phyloP scores from a whole-genome alignment of 1,140 invertebrate genomes.

The Elysia chlorotica region DNA sequence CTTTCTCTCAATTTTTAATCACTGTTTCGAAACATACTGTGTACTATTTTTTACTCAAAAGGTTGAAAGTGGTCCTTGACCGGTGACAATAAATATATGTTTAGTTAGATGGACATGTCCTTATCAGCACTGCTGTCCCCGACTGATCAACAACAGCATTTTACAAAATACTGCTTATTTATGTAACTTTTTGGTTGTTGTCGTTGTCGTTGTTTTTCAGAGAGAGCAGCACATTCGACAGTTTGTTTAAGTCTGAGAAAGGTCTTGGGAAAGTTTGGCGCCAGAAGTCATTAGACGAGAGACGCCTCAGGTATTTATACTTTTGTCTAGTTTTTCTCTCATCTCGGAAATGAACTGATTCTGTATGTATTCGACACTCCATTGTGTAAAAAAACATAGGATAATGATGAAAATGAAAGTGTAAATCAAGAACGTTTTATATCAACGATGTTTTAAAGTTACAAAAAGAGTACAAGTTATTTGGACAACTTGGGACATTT shows the following conservation, averaged over 20 bases:
- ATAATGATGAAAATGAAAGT: background rate
- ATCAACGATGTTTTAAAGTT: background rate
- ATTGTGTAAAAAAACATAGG: background rate
- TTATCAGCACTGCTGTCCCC: background rate
- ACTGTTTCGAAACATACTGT: too few species aligned
- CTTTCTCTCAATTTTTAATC: too few species aligned
- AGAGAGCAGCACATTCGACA: slow-evolving; percentile 24
- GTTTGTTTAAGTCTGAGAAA: slow-evolving; percentile 9
- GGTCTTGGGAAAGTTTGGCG: slow-evolving; percentile 11
- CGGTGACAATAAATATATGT: too few species aligned
- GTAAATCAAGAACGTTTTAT: background rate
- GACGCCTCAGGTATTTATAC: slow-evolving; percentile 21
- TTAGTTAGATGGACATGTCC: background rate
- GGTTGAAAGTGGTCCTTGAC: background rate
- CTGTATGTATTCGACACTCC: background rate
- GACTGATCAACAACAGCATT: background rate
- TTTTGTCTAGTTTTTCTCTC: too few species aligned
- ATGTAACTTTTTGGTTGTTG: too few species aligned
- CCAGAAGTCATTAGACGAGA: slow-evolving; percentile 33
- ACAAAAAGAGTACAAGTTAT: too few species aligned
- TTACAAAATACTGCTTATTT: background rate
- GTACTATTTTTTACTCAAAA: too few species aligned
- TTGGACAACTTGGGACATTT: too few species aligned
- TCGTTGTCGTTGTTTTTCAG: too few species aligned
- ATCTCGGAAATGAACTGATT: background rate